Conservation (phyloP, 1,140 invertebrate species). For the Zaprionus camerounensis region DNA sequence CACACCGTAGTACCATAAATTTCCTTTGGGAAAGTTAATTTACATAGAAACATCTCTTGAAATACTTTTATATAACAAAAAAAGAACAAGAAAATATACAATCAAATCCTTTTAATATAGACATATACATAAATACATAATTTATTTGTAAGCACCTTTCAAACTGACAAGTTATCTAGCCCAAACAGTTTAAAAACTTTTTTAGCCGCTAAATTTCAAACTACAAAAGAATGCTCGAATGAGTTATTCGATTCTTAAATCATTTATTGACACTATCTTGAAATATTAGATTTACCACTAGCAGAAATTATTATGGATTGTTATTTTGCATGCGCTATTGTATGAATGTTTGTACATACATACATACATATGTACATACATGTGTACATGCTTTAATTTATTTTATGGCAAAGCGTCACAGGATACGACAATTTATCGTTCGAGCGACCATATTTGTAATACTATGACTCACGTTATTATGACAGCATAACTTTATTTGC, state of each 20-base stretch:
- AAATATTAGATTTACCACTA: conserved; percentile 1
- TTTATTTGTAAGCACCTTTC: background rate
- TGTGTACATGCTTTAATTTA: conserved; percentile 28
- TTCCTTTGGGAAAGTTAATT: background rate
- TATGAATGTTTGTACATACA: background rate
- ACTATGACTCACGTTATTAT: conserved; percentile 42
- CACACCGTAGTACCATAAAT: background rate
- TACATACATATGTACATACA: background rate
- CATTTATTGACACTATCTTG: conserved; percentile 8
- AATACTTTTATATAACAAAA: background rate
- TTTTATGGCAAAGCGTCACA: conserved; percentile 39
- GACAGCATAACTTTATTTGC: conserved; percentile 51
- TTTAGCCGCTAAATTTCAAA: background rate
- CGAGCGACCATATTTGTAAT: conserved; percentile 11
- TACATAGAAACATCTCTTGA: background rate
- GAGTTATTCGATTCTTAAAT: conserved; percentile 8
- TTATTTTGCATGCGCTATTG: conserved; percentile 2
- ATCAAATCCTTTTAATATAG: background rate
- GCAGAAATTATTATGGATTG: background rate
- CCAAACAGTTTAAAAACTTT: background rate
- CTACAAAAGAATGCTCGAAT: background rate
- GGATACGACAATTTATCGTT: conserved; percentile 33
- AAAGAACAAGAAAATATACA: background rate
- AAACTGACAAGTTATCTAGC: background rate
- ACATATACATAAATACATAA: background rate